These are phyloP conservation scores for Gastrophryne carolinensis DNA, from an alignment of 2,797 vertebrate genomes.

Conservation along the genomic window DNA sequence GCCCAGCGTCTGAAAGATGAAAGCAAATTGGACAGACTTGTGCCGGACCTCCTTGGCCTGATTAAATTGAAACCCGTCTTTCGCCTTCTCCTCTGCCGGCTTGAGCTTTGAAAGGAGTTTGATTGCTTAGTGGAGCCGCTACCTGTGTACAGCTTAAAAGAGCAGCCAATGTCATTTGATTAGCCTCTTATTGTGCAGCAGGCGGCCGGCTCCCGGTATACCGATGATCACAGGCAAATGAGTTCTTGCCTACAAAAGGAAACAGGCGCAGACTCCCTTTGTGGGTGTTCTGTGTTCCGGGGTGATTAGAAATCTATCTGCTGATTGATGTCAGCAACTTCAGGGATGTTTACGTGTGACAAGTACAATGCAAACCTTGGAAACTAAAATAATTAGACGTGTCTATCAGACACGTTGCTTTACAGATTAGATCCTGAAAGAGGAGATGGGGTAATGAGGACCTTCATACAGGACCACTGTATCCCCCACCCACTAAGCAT, in stretches of 20 bases:
- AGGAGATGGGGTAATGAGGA: too few species aligned
- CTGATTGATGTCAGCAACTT: conserved; percentile 42
- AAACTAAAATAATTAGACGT: too few species aligned
- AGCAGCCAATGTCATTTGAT: conserved; percentile 63
- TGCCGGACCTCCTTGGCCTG: conserved; percentile 41
- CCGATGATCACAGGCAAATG: conserved; percentile 63
- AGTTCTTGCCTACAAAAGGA: conserved; percentile 64
- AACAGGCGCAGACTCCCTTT: conserved; percentile 65
- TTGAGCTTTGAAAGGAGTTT: conserved; percentile 48
- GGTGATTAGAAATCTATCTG: conserved; percentile 66
- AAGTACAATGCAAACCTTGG: too few species aligned
- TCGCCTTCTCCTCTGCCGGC: conserved; percentile 30
- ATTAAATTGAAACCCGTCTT: conserved; percentile 44
- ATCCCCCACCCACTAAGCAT: too few species aligned
- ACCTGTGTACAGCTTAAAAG: conserved; percentile 36
- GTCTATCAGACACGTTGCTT: too few species aligned
- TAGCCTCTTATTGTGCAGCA: conserved; percentile 65
- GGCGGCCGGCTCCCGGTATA: conserved; percentile 65
- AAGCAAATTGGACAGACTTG: conserved; percentile 45
- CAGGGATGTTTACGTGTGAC: too few species aligned
- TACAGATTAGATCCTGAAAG: too few species aligned
- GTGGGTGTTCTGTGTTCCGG: conserved; percentile 59
- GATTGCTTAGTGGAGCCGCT: conserved; percentile 26
- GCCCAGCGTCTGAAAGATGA: neutral
- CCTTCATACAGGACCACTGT: too few species aligned